Conservation (phyloP, 2,113 vertebrate genomes). For the Haemorhous mexicanus region DNA sequence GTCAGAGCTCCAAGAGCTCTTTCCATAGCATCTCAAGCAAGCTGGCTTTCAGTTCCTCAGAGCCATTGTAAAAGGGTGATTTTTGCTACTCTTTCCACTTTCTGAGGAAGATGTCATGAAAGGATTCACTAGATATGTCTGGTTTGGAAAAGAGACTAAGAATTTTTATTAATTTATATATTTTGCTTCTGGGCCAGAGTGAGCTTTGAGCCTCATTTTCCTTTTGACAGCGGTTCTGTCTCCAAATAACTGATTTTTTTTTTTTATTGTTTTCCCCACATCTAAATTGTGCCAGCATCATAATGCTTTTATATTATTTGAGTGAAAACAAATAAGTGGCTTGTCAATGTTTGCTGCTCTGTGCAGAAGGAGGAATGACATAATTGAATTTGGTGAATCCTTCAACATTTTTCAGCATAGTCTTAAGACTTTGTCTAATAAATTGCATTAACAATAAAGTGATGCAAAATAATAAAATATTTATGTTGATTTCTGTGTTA, state of each 20-base stretch:
- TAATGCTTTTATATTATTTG: not conserved
- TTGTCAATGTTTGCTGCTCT: not conserved
- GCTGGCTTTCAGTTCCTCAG: not conserved
- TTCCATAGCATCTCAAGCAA: not conserved
- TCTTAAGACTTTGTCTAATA: not conserved
- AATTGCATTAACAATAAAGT: not conserved
- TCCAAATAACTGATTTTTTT: not conserved
- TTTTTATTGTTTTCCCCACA: not conserved
- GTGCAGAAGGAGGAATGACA: not conserved
- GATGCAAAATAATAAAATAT: not conserved
- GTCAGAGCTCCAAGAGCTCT: not conserved
- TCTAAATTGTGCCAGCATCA: not conserved
- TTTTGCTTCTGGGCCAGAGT: not conserved
- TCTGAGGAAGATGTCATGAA: not conserved
- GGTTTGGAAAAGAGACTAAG: not conserved
- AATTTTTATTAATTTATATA: not conserved
- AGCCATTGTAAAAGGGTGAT: not conserved
- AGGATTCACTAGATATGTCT: not conserved
- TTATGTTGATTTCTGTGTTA: not conserved
- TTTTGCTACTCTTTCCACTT: not conserved
- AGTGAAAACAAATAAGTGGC: not conserved
- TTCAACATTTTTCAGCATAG: not conserved
- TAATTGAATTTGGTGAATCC: not conserved
- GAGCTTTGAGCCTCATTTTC: not conserved
- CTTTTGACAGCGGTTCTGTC: not conserved